Percentiles rank a stretch among this genome's conserved stretches.
Evolutionary conservation across 2,888 invertebrate genomes (phyloP).

Genomic region (Eristalis intricaria): DNA sequence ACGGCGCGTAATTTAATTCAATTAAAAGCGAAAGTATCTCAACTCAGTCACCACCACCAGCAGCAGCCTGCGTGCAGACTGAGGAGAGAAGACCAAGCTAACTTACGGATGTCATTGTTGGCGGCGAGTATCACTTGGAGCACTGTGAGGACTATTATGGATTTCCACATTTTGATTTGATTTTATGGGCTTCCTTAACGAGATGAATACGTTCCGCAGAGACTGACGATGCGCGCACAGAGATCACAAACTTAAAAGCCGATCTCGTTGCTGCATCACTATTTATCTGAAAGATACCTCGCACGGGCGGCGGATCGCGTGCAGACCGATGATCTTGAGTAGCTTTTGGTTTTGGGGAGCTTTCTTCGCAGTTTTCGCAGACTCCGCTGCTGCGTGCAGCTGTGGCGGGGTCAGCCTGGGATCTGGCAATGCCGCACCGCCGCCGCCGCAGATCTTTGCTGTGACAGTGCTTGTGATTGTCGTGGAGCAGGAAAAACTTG

Average conservation of each 20-base stretch:
- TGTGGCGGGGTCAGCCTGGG: neutral
- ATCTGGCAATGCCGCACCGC: neutral
- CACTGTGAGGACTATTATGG: constrained; percentile 72
- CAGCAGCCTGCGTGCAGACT: neutral
- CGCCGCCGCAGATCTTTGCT: neutral
- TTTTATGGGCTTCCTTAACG: constrained; percentile 55
- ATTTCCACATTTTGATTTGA: constrained; percentile 75
- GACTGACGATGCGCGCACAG: constrained; percentile 73
- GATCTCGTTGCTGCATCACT: constrained; percentile 67
- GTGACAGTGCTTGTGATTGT: neutral
- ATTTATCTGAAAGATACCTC: constrained; percentile 67
- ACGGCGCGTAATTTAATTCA: constrained; percentile 36
- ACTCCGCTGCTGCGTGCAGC: neutral
- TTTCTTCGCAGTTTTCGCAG: neutral
- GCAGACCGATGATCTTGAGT: constrained; percentile 15
- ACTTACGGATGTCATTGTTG: constrained; percentile 76
- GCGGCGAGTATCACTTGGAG: constrained; percentile 74
- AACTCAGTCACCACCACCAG: constrained; percentile 9
- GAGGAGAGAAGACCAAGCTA: constrained; percentile 18
- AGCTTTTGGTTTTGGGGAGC: constrained; percentile 27
- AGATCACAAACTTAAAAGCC: constrained; percentile 74
- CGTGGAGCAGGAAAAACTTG: constrained; percentile 32
- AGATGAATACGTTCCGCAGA: constrained; percentile 54
- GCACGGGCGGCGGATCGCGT: constrained; percentile 5
- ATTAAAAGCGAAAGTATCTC: constrained; percentile 64